phyloP scores from a whole-genome alignment of 1,140 invertebrate genomes.

The Lasioglossum albipes region DNA sequence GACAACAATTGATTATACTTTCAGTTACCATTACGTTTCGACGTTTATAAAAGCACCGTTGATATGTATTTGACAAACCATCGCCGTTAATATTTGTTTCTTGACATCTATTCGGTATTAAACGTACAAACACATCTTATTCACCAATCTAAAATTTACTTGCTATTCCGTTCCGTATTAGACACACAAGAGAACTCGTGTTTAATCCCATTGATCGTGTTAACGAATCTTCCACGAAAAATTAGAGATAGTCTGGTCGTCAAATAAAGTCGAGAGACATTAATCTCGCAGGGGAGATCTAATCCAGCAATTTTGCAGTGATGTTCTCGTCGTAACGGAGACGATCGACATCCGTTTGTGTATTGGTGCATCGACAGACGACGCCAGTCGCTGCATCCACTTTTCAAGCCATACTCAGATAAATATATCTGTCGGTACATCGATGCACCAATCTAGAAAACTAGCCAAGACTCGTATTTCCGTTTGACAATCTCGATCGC shows the following conservation, averaged over 20 bases:
- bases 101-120: not conserved
- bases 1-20: not conserved
- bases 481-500: not conserved
- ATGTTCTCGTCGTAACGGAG: too few species aligned
- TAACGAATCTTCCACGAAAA: not conserved
- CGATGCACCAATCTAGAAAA: not conserved
- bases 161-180: not conserved
- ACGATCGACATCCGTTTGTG: not conserved
- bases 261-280: not conserved
- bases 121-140: not conserved
- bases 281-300: not conserved
- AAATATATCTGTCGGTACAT: not conserved
- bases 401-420: too few species aligned
- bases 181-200: too few species aligned
- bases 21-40: not conserved
- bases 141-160: not conserved
- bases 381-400: too few species aligned
- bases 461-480: too few species aligned
- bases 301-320: too few species aligned
- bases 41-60: not conserved
- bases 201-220: not conserved
- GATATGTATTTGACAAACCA: conserved; percentile 1
- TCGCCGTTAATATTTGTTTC: not conserved
- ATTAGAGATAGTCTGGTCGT: not conserved
- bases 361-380: not conserved